Conservation (phyloP, 2,888 invertebrate genomes). For the Agrochola circellaris region DNA sequence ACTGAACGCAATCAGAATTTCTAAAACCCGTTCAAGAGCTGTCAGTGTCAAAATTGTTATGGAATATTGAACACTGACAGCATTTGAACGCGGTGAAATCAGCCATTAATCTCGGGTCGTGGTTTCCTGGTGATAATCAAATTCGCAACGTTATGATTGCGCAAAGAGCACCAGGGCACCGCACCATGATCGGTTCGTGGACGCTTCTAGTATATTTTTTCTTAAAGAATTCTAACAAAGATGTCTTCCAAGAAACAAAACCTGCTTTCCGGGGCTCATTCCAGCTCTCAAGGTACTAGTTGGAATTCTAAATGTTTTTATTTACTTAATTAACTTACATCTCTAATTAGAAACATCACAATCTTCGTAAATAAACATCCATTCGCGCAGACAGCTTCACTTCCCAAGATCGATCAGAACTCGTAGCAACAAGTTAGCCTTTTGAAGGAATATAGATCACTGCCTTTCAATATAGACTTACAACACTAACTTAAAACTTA, state of each 20-base stretch:
- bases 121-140: neutral
- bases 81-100: too few species aligned
- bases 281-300: neutral
- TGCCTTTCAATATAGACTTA: slow-evolving; percentile 13
- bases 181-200: neutral
- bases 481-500: neutral
- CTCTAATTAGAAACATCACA: neutral
- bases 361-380: neutral
- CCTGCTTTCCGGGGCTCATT: neutral
- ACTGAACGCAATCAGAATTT: too few species aligned
- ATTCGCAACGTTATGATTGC: too few species aligned
- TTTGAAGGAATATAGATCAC: slow-evolving; percentile 17
- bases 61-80: too few species aligned
- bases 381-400: neutral
- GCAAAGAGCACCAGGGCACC: too few species aligned
- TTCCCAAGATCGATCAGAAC: slow-evolving; percentile 10
- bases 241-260: neutral
- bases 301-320: neutral
- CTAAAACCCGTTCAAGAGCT: too few species aligned
- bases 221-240: neutral
- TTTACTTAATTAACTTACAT: too few species aligned
- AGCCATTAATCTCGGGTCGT: neutral
- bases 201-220: too few species aligned
- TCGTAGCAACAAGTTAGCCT: slow-evolving; percentile 12
- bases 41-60: too few species aligned